These are phyloP conservation scores for Emydura subglobosa DNA, from an alignment of 2,113 vertebrate genomes.

Conservation along the genomic window DNA sequence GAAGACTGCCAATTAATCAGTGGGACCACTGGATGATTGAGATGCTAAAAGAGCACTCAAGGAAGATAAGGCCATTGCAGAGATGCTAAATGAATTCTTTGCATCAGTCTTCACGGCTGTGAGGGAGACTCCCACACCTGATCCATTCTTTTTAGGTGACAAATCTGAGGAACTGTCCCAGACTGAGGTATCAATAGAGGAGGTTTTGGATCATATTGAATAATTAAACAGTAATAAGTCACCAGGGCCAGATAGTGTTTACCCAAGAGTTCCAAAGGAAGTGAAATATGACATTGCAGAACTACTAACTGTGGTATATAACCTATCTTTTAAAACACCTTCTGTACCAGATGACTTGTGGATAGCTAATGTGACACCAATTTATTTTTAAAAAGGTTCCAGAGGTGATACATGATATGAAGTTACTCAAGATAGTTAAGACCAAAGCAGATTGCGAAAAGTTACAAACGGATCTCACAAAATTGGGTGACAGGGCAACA, in stretches of 20 bases:
- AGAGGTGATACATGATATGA: not conserved
- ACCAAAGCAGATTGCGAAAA: fast-evolving
- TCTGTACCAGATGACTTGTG: not conserved
- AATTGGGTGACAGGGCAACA: not conserved
- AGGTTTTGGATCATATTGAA: not conserved
- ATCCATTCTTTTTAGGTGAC: not conserved
- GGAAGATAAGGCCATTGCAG: not conserved
- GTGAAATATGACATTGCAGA: not conserved
- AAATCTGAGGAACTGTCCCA: not conserved
- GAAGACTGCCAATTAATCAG: not conserved
- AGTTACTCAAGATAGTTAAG: not conserved
- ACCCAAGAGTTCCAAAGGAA: not conserved
- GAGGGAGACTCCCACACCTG: too few species aligned
- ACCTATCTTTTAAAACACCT: not conserved
- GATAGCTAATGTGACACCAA: not conserved
- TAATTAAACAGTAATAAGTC: not conserved
- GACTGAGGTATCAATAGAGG: not conserved
- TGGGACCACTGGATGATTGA: not conserved
- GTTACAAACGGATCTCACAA: not conserved
- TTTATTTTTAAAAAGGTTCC: not conserved
- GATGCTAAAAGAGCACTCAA: not conserved
- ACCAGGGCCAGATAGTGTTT: not conserved
- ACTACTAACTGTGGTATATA: not conserved
- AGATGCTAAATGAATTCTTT: not conserved
- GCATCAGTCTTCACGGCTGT: too few species aligned